Conservation (phyloP, 2,113 vertebrate species). For the Tupaia chinensis region DNA sequence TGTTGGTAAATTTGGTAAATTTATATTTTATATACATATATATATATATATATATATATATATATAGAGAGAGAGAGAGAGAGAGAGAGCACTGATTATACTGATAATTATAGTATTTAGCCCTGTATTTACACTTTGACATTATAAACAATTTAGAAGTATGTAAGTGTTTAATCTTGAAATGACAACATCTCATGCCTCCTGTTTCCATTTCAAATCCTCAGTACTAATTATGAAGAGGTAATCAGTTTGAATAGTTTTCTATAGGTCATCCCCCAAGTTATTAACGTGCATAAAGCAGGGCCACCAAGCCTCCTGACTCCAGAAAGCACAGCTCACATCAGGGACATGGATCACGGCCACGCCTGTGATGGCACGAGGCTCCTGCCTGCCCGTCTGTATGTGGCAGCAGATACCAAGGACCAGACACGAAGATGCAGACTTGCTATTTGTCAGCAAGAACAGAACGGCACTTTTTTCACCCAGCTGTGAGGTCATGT, state of each 20-base stretch:
- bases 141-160: not conserved
- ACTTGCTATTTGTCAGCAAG: not conserved
- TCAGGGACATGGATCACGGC: not conserved
- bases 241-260: not conserved
- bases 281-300: not conserved
- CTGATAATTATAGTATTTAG: not conserved
- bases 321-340: not conserved
- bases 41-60: too few relatives aligned
- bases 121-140: not conserved
- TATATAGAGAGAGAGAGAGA: too few relatives aligned
- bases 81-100: too few relatives aligned
- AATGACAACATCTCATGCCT: not conserved
- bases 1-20: too few relatives aligned
- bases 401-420: not conserved
- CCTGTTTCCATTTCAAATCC: not conserved
- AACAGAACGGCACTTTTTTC: not conserved
- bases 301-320: not conserved
- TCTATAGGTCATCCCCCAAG: not conserved
- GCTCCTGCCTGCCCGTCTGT: not conserved
- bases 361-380: too few relatives aligned
- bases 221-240: not conserved
- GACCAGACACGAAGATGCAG: not conserved
- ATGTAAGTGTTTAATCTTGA: not conserved
- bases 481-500: not conserved
- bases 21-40: too few relatives aligned